Evolutionary conservation across 2,888 invertebrate species (phyloP), one percentile per base, ranked within the genome.

Genomic region (Pterobdella sp.): DNA sequence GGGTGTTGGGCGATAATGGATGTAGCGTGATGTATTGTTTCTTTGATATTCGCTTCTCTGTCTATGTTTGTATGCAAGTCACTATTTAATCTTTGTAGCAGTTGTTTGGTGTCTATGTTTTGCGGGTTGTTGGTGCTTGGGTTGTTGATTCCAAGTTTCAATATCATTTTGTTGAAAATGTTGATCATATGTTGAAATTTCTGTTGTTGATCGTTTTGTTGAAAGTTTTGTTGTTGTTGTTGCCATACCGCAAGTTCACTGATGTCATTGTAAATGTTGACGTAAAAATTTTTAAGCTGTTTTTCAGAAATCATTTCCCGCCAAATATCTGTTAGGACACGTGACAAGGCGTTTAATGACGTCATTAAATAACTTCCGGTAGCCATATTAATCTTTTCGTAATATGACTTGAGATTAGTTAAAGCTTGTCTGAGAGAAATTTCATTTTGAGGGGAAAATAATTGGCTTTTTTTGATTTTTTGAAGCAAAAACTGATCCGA

Each of bases 201-300:
- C 26, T 56, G 60, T 56, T 56, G 60, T 22, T 56, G 60, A 26
- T 56, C n/a, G 3, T 56, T 4, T 56, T 4, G 60, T 14, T 56
- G 60, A 26, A 3, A 26, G 3, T 56, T 22, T 7, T 56, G 4
- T 56, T 56, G 4, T 56, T 56, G 60, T 56, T 56, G 14, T 56
- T 56, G 18, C 60, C 60, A 56, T 26, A 56, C 4, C 4, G n/a
- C 4, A 3, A 56, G 26, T n/a, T 56, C 60, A n/a, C 26, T 56
- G 4, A 56, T 3, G n/a, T 56, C 60, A n/a, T 56, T 56, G n/a
- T 56, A 26, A n/a, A 56, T 56, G 60, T 56, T 56, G 60, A 56
- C 60, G n/a, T 56, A 56, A n/a, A 56, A 56, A n/a, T 56, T 56
- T 26, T 56, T 56, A 22, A 56, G n/a, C n/a, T 18, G n/a, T 3